Base-by-base conservation (phyloP, 2,113 vertebrate species). In the Oceanites oceanicus region DNA sequence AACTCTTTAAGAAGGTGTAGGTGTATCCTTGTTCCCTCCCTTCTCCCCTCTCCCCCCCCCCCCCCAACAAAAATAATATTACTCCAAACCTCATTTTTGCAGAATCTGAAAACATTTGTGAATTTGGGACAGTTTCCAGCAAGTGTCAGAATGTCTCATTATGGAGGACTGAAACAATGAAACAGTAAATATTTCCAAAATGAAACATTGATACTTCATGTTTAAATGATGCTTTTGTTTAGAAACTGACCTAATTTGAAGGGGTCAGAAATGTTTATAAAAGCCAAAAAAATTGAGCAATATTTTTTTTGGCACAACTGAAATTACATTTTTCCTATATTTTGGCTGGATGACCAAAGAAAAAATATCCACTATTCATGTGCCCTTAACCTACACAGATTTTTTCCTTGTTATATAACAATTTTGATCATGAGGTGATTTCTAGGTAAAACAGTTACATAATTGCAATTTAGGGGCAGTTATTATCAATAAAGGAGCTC, bases 41-140 rank as follows among this genome's bases (percentile, higher is more conserved):
- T 3, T 9, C 8, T 5, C 8, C 5, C 8, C 16, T 15, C 15
- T 3, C 3, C 12, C 44, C 44, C 44, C 44, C 8, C 4, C 3
- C 9, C 36, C 17, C 7, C 1, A 0, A 7, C 7, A 65, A 61
- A 45, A 72, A 53, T 49, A 58, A 55, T 55, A 68, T 56, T 67
- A 56, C 7, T 65, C 15, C 61, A 75, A 87, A 75, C 29, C 17
- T 42, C 27, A 56, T 68, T 81, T 92, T 63, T 87, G 32, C 15
- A 47, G 56, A 89, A 52, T 71, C 73, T 52, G 61, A 91, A 87
- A 94, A 71, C 52, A 75, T 78, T 80, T 45, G 29, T 86, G 68
- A 72, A 87, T 85, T 81, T 84, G 83, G 91, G 72, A 77, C n/a
- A 53, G 50, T 58, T 94, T 94, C 89, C 86, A 94, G 83, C 68